phyloP scores from a whole-genome alignment of 2,797 vertebrate genomes.

The Gymnopithys bicolor region DNA sequence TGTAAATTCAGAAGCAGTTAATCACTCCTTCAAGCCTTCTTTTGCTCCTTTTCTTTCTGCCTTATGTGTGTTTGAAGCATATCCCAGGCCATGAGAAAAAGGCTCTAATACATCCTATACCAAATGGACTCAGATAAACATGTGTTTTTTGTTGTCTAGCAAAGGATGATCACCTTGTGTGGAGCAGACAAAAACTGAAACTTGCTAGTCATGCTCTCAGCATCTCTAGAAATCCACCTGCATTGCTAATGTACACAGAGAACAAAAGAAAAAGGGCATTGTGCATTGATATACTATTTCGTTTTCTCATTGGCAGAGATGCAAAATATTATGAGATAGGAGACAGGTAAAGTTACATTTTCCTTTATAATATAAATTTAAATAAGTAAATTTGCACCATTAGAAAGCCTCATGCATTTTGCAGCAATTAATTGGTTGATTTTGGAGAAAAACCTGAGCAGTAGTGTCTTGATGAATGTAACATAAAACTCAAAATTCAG shows the following conservation, averaged over 20 bases:
- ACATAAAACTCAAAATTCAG: not conserved
- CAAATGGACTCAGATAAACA: not conserved
- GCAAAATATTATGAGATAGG: not conserved
- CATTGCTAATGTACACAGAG: not conserved
- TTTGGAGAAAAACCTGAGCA: not conserved
- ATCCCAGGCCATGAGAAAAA: not conserved
- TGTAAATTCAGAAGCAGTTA: constrained; percentile 79
- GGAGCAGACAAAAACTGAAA: not conserved
- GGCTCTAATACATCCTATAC: not conserved
- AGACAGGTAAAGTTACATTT: not conserved
- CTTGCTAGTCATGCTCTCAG: not conserved
- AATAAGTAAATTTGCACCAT: not conserved
- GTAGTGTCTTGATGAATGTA: not conserved
- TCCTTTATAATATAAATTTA: not conserved
- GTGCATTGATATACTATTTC: not conserved
- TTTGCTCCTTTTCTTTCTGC: constrained; percentile 58
- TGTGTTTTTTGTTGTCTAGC: not conserved
- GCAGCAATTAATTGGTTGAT: not conserved
- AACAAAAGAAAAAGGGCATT: not conserved
- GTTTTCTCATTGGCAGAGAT: not conserved
- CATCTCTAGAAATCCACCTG: not conserved
- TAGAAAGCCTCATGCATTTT: not conserved
- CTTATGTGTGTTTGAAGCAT: constrained; percentile 7
- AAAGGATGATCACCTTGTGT: not conserved
- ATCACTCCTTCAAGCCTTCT: constrained; percentile 72